These are phyloP conservation scores for Cheilosia variabilis DNA, from an alignment of 2,888 invertebrate species.

Conservation along the genomic window DNA sequence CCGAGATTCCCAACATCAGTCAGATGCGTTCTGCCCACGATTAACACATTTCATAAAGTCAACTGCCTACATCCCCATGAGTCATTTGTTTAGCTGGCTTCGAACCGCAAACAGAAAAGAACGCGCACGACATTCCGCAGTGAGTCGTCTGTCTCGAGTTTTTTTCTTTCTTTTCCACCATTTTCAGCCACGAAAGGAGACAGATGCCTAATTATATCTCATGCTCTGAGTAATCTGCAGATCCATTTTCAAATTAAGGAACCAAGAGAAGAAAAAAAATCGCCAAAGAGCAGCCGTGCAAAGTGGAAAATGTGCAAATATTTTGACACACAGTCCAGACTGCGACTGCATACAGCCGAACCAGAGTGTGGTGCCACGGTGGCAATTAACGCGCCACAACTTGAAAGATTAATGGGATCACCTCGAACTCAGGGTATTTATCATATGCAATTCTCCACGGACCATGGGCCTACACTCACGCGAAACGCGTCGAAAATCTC, in stretches of 20 bases:
- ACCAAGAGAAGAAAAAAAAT: slow-evolving; percentile 23
- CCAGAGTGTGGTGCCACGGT: slow-evolving; percentile 65
- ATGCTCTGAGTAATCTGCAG: slow-evolving; percentile 67
- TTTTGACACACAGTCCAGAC: slow-evolving; percentile 67
- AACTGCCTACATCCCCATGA: slow-evolving; percentile 44
- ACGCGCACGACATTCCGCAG: slow-evolving; percentile 39
- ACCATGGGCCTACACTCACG: slow-evolving; percentile 69
- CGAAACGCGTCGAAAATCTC: slow-evolving; percentile 61
- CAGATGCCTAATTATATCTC: slow-evolving; percentile 71
- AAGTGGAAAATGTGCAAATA: slow-evolving; percentile 72
- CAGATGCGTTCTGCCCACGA: slow-evolving; percentile 25
- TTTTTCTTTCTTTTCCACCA: not conserved
- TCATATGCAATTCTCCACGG: slow-evolving; percentile 72
- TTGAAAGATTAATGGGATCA: slow-evolving; percentile 76
- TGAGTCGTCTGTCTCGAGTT: not conserved
- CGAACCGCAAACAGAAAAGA: slow-evolving; percentile 10
- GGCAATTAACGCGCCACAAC: slow-evolving; percentile 76
- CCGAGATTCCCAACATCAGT: slow-evolving; percentile 4
- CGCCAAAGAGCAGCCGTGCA: slow-evolving; percentile 46
- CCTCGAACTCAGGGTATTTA: slow-evolving; percentile 75
- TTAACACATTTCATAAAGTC: slow-evolving; percentile 57
- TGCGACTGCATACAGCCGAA: slow-evolving; percentile 21
- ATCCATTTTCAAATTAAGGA: slow-evolving; percentile 73
- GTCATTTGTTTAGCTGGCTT: slow-evolving; percentile 36
- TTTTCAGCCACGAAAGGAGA: slow-evolving; percentile 40